Base-by-base conservation (phyloP, 2,797 vertebrate species). In the Poeciliopsis infans region DNA sequence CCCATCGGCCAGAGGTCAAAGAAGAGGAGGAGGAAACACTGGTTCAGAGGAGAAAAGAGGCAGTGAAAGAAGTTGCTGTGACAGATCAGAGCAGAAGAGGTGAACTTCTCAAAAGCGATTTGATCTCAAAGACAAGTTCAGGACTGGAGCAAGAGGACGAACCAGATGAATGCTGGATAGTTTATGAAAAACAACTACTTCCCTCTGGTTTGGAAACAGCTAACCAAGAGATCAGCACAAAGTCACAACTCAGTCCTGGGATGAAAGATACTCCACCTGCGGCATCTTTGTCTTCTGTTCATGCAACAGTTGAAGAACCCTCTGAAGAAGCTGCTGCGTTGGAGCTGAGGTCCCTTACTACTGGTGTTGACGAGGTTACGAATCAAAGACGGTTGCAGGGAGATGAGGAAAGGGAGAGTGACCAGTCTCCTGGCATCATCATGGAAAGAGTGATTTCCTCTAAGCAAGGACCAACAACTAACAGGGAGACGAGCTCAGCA, bases 21-120 rank as follows among this genome's bases (percentile, higher is more conserved):
- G 92, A 96, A 69, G 96, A 96, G 70, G 93, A 95, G 59, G 94
- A 94, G 75, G 95, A 96, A 87, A 61, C 91, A 1, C 47, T 90
- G 39, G 90, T 95, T 41, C 93, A 92, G 43, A 93, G 66, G 57
- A 92, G 78, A 84, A 92, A 91, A 74, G 72, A 77, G 13, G 72
- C 36, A 45, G 74, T 49, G 31, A 90, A 59, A 78, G 74, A 36
- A 47, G 33, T 47, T 11, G 39, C 20, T 68, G 47, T 5, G 7
- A 85, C 55, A 39, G 76, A 85, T 28, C 85, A 45, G 74, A 89
- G 75, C 77, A 75, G 55, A 85, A 85, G 82, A 84, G 53, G 39
- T 15, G 85, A 77, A 8, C 12, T 31, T 71, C 31, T 51, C 41
- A 89, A 89, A 86, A 85, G 78, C 71, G 59, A 72, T 25, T 16